Percentiles rank a stretch among this genome's conserved stretches.
phyloP scores from a whole-genome alignment of 2,113 vertebrate genomes.

The Ibidorhyncha struthersii region DNA sequence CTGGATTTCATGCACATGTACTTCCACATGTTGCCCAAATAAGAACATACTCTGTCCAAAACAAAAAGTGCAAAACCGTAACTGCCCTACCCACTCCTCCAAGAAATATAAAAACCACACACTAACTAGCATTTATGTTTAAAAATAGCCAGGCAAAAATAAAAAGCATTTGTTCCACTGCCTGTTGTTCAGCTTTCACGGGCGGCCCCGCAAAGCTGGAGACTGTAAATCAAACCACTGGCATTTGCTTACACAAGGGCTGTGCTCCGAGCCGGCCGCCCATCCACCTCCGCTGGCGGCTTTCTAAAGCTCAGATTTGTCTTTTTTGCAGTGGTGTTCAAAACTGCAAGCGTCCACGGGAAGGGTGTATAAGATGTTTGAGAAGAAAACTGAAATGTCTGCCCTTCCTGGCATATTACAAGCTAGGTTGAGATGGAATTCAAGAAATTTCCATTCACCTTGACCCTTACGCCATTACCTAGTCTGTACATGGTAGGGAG shows the following conservation, averaged over 20 bases:
- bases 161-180: constrained; percentile 22
- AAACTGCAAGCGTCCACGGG: rapidly evolving
- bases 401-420: neutral
- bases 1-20: neutral
- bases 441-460: neutral
- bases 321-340: neutral
- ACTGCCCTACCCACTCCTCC: neutral
- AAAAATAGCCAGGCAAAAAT: constrained; percentile 23
- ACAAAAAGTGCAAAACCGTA: neutral
- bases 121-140: constrained; percentile 6
- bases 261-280: neutral
- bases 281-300: neutral
- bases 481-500: neutral
- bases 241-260: constrained; percentile 37
- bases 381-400: neutral
- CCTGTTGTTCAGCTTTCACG: neutral
- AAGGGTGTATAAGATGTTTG: neutral
- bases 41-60: neutral
- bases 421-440: neutral
- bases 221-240: constrained; percentile 6
- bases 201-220: neutral
- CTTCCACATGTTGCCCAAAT: constrained; percentile 19
- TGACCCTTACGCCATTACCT: neutral
- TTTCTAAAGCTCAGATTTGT: neutral
- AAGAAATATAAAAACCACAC: neutral